Conservation (phyloP, 2,888 invertebrate genomes). For the Caenorhabditis doughertyi region DNA sequence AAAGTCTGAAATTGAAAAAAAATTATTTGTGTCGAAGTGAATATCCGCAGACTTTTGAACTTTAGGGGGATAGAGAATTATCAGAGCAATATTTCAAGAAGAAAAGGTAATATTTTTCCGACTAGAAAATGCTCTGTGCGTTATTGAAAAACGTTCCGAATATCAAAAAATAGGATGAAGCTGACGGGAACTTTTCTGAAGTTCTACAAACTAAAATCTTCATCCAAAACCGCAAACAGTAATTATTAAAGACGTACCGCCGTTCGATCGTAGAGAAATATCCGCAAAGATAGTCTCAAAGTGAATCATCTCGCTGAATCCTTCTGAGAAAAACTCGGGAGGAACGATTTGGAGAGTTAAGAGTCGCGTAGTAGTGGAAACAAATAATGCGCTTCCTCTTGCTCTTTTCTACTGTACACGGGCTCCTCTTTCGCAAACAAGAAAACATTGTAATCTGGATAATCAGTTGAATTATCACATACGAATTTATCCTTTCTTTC, state of each 20-base stretch:
- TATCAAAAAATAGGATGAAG: too few species aligned
- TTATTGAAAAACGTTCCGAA: too few species aligned
- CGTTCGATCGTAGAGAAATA: slow-evolving; percentile 49
- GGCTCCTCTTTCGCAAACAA: slow-evolving; percentile 37
- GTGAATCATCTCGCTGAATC: slow-evolving; percentile 29
- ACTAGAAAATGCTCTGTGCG: too few species aligned
- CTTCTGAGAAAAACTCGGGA: slow-evolving; percentile 34
- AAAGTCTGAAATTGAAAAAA: slow-evolving; percentile 43
- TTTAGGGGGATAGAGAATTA: too few species aligned
- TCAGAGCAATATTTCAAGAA: too few species aligned
- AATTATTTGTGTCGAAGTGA: neutral
- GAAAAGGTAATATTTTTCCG: too few species aligned
- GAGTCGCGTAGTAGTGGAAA: slow-evolving; percentile 39
- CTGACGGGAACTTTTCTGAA: neutral
- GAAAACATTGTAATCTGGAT: slow-evolving; percentile 31
- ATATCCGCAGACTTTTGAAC: too few species aligned
- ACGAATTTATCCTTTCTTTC: neutral
- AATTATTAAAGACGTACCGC: slow-evolving; percentile 28
- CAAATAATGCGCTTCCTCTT: slow-evolving; percentile 37
- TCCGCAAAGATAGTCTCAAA: slow-evolving; percentile 54
- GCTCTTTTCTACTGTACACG: slow-evolving; percentile 18
- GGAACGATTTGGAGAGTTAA: slow-evolving; percentile 32
- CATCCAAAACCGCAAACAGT: neutral
- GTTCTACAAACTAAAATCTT: neutral
- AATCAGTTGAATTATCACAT: slow-evolving; percentile 11